Conservation (phyloP, 2,797 vertebrate species). For the Pantherophis alleghaniensis region DNA sequence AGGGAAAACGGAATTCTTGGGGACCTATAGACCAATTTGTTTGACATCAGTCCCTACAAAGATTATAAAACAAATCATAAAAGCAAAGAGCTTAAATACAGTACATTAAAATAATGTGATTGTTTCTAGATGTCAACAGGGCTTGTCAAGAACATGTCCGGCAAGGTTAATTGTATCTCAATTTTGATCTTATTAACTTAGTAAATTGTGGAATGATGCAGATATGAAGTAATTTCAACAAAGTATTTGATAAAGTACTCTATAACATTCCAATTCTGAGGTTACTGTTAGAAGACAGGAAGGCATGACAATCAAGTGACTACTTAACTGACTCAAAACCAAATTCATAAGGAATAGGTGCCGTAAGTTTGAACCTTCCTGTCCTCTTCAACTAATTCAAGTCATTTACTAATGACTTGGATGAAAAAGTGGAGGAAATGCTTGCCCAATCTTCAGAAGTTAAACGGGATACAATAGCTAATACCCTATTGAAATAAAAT, state of each 20-base stretch:
- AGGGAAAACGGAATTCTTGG: background rate
- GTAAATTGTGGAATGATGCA: background rate
- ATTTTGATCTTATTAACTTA: background rate
- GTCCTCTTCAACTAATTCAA: background rate
- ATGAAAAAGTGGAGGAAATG: background rate
- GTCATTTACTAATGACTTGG: background rate
- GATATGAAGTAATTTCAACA: background rate
- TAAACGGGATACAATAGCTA: background rate
- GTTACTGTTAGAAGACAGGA: background rate
- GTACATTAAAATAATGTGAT: background rate
- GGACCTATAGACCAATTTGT: background rate
- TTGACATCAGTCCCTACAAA: background rate
- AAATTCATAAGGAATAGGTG: background rate
- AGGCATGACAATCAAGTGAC: background rate
- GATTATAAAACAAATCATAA: background rate
- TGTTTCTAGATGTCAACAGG: background rate
- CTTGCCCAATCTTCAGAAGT: background rate
- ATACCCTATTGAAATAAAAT: background rate
- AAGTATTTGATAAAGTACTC: background rate
- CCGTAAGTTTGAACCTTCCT: background rate
- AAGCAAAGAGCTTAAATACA: background rate
- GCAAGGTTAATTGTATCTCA: background rate
- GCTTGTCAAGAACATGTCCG: background rate
- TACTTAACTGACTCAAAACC: background rate
- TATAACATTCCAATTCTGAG: background rate